Conservation (phyloP, 2,797 vertebrate species). For the Melanogrammus aeglefinus region DNA sequence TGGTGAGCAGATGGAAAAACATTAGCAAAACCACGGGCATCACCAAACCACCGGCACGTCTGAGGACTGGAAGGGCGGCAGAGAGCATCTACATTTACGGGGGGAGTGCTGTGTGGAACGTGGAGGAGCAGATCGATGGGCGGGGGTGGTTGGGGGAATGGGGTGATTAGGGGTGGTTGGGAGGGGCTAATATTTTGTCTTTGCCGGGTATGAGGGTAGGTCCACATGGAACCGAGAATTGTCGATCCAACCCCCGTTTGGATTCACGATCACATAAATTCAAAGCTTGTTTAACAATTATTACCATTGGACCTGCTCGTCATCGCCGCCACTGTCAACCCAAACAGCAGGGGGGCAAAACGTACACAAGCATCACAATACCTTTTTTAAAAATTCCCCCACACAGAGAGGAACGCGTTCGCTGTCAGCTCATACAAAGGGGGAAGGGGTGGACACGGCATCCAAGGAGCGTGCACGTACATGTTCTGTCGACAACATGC, state of each 20-base stretch:
- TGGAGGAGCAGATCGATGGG: too few species aligned
- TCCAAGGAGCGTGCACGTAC: conserved; percentile 21
- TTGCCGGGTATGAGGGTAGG: conserved; percentile 43
- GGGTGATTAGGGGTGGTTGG: conserved; percentile 5
- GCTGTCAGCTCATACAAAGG: conserved; percentile 51
- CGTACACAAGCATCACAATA: conserved; percentile 61
- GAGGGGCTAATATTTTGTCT: conserved; percentile 51
- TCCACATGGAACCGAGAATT: conserved; percentile 65
- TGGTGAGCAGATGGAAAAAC: too few species aligned
- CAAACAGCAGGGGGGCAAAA: conserved; percentile 62
- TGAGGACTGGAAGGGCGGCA: too few species aligned
- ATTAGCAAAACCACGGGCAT: too few species aligned
- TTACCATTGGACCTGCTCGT: conserved; percentile 68
- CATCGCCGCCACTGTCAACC: conserved; percentile 40
- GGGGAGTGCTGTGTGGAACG: too few species aligned
- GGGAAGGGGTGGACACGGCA: conserved; percentile 28
- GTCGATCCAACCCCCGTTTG: conserved; percentile 58
- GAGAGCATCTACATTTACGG: too few species aligned
- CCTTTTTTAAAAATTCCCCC: conserved; percentile 40
- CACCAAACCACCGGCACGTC: too few species aligned
- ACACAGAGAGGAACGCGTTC: neutral
- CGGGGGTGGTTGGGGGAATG: conserved; percentile 27
- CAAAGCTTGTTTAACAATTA: conserved; percentile 58
- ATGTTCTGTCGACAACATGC: too few species aligned
- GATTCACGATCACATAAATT: conserved; percentile 70